Percentiles rank a stretch among this genome's conserved stretches.
phyloP scores from a whole-genome alignment of 2,797 vertebrate species.

The Acrossocheilus wenchowensis region DNA sequence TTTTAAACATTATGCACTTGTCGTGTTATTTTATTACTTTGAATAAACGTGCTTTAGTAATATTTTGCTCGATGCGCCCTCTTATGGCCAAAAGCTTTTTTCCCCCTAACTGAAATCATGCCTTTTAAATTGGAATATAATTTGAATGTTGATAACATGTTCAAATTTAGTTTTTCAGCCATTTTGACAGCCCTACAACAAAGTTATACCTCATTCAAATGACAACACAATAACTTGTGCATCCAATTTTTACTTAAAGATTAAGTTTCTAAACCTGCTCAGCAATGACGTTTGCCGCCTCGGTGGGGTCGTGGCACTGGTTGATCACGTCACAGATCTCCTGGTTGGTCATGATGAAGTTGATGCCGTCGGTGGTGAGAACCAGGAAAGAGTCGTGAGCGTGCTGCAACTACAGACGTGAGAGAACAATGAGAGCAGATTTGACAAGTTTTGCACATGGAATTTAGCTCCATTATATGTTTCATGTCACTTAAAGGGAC shows the following conservation, averaged over 20 bases:
- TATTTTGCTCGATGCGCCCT: no score
- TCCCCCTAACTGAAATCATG: neutral
- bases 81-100: no score
- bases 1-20: no score
- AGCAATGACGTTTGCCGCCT: conserved; percentile 91
- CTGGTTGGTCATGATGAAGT: conserved; percentile 98
- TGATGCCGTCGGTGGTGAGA: conserved; percentile 96
- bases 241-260: neutral
- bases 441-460: neutral
- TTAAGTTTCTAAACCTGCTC: conserved; percentile 73
- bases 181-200: neutral
- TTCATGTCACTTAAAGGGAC: neutral
- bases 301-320: conserved; percentile 91
- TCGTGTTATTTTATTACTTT: no score
- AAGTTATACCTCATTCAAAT: neutral
- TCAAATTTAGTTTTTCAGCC: neutral
- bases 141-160: no score
- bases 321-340: conserved; percentile 95
- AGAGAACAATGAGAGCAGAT: neutral
- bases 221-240: neutral
- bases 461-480: no score
- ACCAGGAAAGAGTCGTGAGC: conserved; percentile 91
- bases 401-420: conserved; percentile 80
- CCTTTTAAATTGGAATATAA: neutral
- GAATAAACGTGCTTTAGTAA: no score